phyloP scores from a whole-genome alignment of 2,888 invertebrate species.

The Saturnia pavonia region DNA sequence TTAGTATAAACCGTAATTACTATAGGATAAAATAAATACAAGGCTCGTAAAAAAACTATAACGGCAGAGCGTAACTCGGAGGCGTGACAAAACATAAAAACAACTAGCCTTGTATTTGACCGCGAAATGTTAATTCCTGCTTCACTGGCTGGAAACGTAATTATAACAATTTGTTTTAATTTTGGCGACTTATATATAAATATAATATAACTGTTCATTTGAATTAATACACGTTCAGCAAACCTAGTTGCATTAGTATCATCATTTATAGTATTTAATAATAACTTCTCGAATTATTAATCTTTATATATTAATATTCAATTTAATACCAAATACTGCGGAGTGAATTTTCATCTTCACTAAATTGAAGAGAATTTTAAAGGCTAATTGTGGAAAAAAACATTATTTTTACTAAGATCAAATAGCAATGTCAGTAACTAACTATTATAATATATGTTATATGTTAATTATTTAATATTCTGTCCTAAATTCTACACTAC shows the following conservation, averaged over 20 bases:
- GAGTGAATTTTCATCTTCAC: too few species aligned
- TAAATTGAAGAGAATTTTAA: too few species aligned
- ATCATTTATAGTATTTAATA: too few species aligned
- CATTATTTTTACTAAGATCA: too few species aligned
- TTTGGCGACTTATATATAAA: background rate
- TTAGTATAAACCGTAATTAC: conserved; percentile 25
- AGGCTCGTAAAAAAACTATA: conserved; percentile 38
- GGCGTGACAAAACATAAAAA: conserved; percentile 42
- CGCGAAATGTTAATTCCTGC: conserved; percentile 61
- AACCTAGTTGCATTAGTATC: background rate
- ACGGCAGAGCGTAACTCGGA: conserved; percentile 28
- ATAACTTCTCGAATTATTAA: too few species aligned
- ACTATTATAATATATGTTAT: too few species aligned
- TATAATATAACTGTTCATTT: background rate
- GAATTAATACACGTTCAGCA: background rate
- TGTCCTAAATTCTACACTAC: too few species aligned
- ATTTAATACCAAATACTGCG: too few species aligned
- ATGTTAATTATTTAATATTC: too few species aligned
- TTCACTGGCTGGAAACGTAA: conserved; percentile 55
- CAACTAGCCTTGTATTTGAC: conserved; percentile 56
- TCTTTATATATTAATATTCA: too few species aligned
- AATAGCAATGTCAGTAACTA: too few species aligned
- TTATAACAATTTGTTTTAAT: conserved; percentile 26
- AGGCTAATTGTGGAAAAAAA: too few species aligned
- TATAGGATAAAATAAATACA: conserved; percentile 29